Percentiles rank a stretch among this genome's conserved stretches.
Conservation (phyloP, 2,888 invertebrate genomes). For the Cetonia aurata region DNA sequence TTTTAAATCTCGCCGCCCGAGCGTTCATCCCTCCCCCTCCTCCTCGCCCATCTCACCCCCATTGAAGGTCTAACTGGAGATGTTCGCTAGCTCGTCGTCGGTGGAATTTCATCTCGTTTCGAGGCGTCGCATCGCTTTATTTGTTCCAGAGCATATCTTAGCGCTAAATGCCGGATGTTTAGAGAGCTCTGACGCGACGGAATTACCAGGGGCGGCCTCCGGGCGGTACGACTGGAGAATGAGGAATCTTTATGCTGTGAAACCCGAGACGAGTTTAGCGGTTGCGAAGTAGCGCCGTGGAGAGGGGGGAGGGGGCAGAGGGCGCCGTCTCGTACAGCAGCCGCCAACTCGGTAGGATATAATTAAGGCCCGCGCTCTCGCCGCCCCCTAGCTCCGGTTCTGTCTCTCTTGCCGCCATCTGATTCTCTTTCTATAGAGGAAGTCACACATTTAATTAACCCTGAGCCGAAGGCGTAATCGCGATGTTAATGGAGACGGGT, state of each 20-base stretch:
- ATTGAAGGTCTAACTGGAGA: constrained; percentile 43
- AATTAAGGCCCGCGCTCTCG: constrained; percentile 59
- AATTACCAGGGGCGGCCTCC: constrained; percentile 16
- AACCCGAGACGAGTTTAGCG: no score
- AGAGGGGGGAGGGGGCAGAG: constrained; percentile 48
- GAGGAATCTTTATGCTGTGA: neutral
- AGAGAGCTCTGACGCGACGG: constrained; percentile 44
- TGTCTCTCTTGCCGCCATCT: constrained; percentile 49
- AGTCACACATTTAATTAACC: constrained; percentile 67
- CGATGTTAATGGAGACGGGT: constrained; percentile 66
- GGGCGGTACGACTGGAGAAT: constrained; percentile 51
- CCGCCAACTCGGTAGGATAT: constrained; percentile 62
- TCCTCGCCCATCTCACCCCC: constrained; percentile 31
- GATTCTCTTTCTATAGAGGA: constrained; percentile 56
- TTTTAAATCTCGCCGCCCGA: constrained; percentile 42
- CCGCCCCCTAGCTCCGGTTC: constrained; percentile 29
- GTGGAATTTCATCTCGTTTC: constrained; percentile 50
- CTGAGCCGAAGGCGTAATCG: constrained; percentile 64
- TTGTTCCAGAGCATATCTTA: constrained; percentile 51
- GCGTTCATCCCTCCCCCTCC: neutral
- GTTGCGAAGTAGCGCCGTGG: constrained; percentile 45
- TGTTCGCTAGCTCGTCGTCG: constrained; percentile 18
- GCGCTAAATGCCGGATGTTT: constrained; percentile 56
- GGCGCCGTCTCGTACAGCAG: constrained; percentile 59
- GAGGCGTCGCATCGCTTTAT: constrained; percentile 46